These are phyloP conservation scores for Parasteatoda tepidariorum DNA, from an alignment of 1,140 invertebrate species.

Conservation along the genomic window DNA sequence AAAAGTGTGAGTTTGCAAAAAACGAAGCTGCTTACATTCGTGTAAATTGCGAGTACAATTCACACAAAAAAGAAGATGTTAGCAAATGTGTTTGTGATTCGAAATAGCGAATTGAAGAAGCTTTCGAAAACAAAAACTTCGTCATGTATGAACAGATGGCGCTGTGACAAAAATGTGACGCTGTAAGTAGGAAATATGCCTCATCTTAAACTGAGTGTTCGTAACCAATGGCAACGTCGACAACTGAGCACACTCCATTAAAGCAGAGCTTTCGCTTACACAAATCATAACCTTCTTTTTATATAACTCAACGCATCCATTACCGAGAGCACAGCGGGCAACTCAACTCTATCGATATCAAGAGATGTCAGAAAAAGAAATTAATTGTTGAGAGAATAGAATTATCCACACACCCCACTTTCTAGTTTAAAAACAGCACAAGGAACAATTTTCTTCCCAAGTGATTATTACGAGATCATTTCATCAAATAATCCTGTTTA, in stretches of 20 bases:
- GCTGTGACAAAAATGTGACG: background rate
- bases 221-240: slow-evolving; percentile 38
- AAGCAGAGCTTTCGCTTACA: slow-evolving; percentile 25
- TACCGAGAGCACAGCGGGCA: slow-evolving; percentile 37
- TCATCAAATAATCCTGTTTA: background rate
- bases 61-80: too few species aligned
- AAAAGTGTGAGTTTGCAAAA: too few species aligned
- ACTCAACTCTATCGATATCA: slow-evolving; percentile 18
- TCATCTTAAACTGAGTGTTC: background rate
- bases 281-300: slow-evolving; percentile 50
- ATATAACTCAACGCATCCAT: slow-evolving; percentile 48
- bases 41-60: too few species aligned
- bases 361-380: background rate
- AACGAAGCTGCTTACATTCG: too few species aligned
- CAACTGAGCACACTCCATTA: slow-evolving; percentile 58
- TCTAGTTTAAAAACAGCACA: background rate
- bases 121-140: too few species aligned
- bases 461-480: slow-evolving; percentile 19
- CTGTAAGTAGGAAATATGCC: background rate
- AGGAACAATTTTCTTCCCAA: background rate
- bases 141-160: slow-evolving; percentile 11
- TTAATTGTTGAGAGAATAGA: slow-evolving; percentile 17
- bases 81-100: too few species aligned
- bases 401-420: too few species aligned
- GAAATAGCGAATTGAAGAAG: too few species aligned